Base-by-base conservation (phyloP, 2,797 vertebrate species). In the Kryptolebias ocellatus region DNA sequence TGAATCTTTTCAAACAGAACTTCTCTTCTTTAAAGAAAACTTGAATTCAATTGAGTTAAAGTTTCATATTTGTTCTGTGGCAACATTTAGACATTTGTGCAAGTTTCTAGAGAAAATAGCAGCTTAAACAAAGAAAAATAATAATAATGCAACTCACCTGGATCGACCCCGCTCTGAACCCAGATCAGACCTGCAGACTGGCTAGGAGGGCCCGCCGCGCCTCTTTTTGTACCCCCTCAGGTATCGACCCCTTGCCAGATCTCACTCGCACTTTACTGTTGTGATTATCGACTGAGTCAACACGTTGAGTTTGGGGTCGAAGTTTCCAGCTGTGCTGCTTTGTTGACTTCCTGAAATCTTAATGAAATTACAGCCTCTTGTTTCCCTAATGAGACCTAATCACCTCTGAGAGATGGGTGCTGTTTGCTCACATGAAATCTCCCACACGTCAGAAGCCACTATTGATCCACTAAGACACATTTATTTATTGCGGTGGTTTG, bases 301-400 rank as follows among this genome's bases (percentile, higher is more conserved):
- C 74, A 75, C 0, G 68, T 49, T 28, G 53, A 64, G 71, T 85
- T 75, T 74, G 69, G 57, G 34, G 27, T 78, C 49, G 17, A 42
- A 63, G 79, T 77, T 87, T 81, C 67, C 72, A 68, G 56, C 59
- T 18, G 28, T 2, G 11, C 37, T 24, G 56, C 74, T 85, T 85
- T 84, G 64, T 60, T 76, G 50, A 55, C 75, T 72, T 85, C 78
- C 84, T 83, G 84, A 87, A 70, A 68, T 65, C 55, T 75, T 71
- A 61, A 90, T 78, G 68, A 83, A 71, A 82, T 80, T 76, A 90
- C 57, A 29, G 71, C 34, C 60, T 67, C 34, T 11, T 42, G 83
- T 86, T 88, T 93, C 89, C 90, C 70, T 86, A 85, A 92, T 79
- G 82, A 80, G 73, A 15, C 54, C 62, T 86, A 79, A 92, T 83